Evolutionary conservation across 2,797 vertebrate species (phyloP), one percentile per base, ranked within the genome.

Genomic region (Sphenopsis melanotis): DNA sequence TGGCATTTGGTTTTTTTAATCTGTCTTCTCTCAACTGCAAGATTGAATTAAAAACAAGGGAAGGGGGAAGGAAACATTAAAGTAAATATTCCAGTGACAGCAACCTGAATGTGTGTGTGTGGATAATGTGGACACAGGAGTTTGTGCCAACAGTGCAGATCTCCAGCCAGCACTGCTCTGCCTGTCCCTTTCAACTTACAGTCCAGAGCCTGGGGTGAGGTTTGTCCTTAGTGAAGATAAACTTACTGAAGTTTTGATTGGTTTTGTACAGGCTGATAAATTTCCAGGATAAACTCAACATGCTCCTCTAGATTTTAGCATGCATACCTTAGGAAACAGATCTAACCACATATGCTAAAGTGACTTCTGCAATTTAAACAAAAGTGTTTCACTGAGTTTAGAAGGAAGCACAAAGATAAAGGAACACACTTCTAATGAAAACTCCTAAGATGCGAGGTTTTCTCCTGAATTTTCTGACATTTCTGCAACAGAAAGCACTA

Each of bases 121-220:
- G 22, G 37, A 4, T 66, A 56, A 46, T 4, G 13, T 37, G 27
- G 47, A 22, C 21, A 22, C 5, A 4, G 8, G n/a, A 42, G n/a
- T 7, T 17, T 29, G 24, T 23, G 47, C 26, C 56, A 56, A 29
- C n/a, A 53, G 18, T 16, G 34, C 29, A 36, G 16, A 44, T 39
- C 46, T 72, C 30, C 83, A 75, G 57, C 16, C 1, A 1, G 56
- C 0, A 0, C 71, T 63, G 39, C 47, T 71, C 36, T 75, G 66
- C 49, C 47, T 36, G 0, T 26, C 39, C 53, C 41, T 68, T 50
- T 60, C 63, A 41, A 50, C 23, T 4, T 5, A 12, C 11, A 75
- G 36, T 37, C 39, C 26, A 7, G 16, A 71, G 36, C 39, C 53
- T 1, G 1, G 21, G 42, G 42, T 30, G 34, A 79, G 23, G 12